These are phyloP conservation scores for Pteromalus puparum DNA, from an alignment of 1,140 invertebrate species.

Conservation along the genomic window DNA sequence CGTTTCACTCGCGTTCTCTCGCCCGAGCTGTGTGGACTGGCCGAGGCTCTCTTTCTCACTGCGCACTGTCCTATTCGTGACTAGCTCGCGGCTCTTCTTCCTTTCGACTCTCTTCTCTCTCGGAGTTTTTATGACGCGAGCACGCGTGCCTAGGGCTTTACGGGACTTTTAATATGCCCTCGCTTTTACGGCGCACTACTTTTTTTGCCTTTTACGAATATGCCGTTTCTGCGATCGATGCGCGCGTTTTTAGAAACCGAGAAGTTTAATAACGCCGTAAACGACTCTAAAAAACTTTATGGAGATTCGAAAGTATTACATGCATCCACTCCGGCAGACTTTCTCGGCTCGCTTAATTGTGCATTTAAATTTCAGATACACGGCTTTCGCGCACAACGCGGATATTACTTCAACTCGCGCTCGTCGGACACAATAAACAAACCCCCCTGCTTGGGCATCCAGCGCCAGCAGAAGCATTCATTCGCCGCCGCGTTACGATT, in stretches of 20 bases:
- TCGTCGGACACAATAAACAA: not conserved
- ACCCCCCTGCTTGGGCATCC: too few species aligned
- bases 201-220: too few species aligned
- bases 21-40: not conserved
- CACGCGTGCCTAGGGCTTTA: not conserved
- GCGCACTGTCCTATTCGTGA: not conserved
- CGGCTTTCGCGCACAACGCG: not conserved
- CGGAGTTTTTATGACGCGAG: not conserved
- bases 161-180: not conserved
- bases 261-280: too few species aligned
- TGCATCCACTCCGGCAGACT: not conserved
- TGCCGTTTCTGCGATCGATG: too few species aligned
- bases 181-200: not conserved
- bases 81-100: not conserved
- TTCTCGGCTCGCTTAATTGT: not conserved
- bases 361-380: conserved; percentile 1
- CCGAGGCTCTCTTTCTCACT: not conserved
- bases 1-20: not conserved
- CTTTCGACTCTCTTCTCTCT: not conserved
- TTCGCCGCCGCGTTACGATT: too few species aligned
- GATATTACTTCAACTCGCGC: not conserved
- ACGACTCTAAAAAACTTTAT: not conserved
- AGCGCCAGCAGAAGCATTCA: too few species aligned
- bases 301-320: too few species aligned
- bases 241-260: too few species aligned